Evolutionary conservation across 2,113 vertebrate species (phyloP), one percentile per base, ranked within the genome.

Genomic region (Chitala chitala): DNA sequence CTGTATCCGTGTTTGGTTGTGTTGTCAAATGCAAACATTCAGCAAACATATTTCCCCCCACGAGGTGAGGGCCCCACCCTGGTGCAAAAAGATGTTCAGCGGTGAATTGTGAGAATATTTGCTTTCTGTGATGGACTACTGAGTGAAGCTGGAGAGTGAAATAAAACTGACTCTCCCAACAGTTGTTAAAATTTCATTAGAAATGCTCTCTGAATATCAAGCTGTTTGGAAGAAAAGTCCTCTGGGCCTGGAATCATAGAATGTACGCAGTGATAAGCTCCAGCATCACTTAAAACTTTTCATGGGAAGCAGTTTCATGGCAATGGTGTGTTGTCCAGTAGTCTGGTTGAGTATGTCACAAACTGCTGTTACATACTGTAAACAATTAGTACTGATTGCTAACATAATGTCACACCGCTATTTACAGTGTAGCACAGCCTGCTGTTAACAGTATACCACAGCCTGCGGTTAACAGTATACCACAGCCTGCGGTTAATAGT

Each of bases 121-220:
- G 64, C 38, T 44, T 42, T 66, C 64, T 40, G 29, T n/a, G 26
- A 48, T 33, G 68, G 68, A 69, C n/a, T 69, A 46, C 44, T 36
- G 68, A 50, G 24, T 29, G 24, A 10, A 29, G 46, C 24, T 69
- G 24, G 36, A 69, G 48, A 69, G 46, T 38, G 29, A 22, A 53
- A 53, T 53, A 69, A 53, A 31, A 69, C 29, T n/a, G 20, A 26
- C 31, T 71, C 69, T 71, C 50, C 50, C 38, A 20, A 55, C 51
- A 53, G 50, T 38, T 53, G 48, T 54, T 71, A 40, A 36, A 71
- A 54, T 38, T 40, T 68, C 64, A 68, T 68, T 68, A 51, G 46
- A 51, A 22, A 69, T 50, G 46, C 68, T 53, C 26, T 53, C 68
- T 51, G 68, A 69, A 69, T 69, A 51, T 51, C 48, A 69, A 31